Percentiles rank a stretch among this genome's conserved stretches.
phyloP scores from a whole-genome alignment of 30 jellyfish, hydroid and myxozoan genomes.

The Cassiopea xamachana region DNA sequence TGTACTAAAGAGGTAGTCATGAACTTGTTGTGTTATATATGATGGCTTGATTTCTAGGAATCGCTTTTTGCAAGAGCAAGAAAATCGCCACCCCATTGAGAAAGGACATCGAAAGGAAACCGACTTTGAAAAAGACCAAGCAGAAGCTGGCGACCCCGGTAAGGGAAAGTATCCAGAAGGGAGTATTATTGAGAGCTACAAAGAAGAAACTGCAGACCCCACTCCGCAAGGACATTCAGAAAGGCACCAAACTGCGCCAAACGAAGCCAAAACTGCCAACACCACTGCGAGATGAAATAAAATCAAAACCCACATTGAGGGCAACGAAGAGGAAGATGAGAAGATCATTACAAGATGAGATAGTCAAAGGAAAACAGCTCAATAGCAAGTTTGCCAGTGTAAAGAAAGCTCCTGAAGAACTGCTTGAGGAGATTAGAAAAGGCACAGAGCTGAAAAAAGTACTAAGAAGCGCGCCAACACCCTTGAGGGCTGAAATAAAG shows the following conservation, averaged over 20 bases:
- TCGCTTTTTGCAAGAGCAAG: not conserved
- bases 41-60: not conserved
- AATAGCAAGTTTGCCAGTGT: conserved; percentile 22
- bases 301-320: conserved; percentile 39
- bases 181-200: conserved; percentile 54
- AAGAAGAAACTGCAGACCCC: conserved; percentile 80
- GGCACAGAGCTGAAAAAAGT: conserved; percentile 15
- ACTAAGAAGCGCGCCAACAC: conserved; percentile 32
- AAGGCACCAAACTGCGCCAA: conserved; percentile 34
- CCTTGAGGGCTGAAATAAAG: conserved; percentile 44
- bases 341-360: conserved; percentile 47
- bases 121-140: conserved; percentile 52
- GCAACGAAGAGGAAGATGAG: conserved; percentile 50
- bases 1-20: not conserved
- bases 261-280: conserved; percentile 61
- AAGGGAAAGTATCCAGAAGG: conserved; percentile 55
- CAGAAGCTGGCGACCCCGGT: conserved; percentile 71
- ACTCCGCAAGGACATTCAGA: conserved; percentile 60
- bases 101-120: conserved; percentile 18
- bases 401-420: conserved; percentile 14
- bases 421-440: conserved; percentile 31
- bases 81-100: conserved; percentile 51
- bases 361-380: conserved; percentile 33
- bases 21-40: not conserved
- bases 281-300: conserved; percentile 67